Conservation (phyloP, 2,888 invertebrate genomes). For the Acanthosepion pharaonis region DNA sequence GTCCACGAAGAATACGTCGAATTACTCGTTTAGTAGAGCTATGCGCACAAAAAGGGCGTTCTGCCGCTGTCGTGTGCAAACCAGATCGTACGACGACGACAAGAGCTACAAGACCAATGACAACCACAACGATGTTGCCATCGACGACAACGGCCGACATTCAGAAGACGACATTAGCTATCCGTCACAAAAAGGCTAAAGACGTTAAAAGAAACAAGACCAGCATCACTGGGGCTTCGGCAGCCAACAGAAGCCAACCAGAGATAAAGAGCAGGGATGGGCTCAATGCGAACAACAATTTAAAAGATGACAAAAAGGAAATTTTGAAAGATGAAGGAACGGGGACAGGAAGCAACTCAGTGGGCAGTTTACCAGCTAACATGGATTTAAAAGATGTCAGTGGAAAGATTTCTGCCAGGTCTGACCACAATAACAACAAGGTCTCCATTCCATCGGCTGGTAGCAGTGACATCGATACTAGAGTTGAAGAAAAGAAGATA, state of each 20-base stretch:
- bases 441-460: background rate
- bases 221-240: background rate
- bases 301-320: background rate
- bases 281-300: background rate
- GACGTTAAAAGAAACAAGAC: background rate
- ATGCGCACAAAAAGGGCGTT: background rate
- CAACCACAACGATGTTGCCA: background rate
- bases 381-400: background rate
- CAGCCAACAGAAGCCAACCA: constrained; percentile 24
- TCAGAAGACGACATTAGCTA: background rate
- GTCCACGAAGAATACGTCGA: constrained; percentile 34
- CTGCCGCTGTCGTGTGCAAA: constrained; percentile 35
- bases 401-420: too few species aligned
- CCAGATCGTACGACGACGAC: background rate
- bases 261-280: background rate
- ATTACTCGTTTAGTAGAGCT: too few species aligned
- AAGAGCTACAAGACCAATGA: background rate
- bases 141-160: background rate
- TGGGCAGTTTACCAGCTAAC: background rate
- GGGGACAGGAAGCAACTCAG: background rate
- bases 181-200: background rate
- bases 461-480: background rate
- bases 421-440: background rate
- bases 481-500: background rate
- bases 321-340: background rate